These are phyloP conservation scores for Belgica antarctica DNA, from an alignment of 2,888 invertebrate genomes.

Conservation along the genomic window DNA sequence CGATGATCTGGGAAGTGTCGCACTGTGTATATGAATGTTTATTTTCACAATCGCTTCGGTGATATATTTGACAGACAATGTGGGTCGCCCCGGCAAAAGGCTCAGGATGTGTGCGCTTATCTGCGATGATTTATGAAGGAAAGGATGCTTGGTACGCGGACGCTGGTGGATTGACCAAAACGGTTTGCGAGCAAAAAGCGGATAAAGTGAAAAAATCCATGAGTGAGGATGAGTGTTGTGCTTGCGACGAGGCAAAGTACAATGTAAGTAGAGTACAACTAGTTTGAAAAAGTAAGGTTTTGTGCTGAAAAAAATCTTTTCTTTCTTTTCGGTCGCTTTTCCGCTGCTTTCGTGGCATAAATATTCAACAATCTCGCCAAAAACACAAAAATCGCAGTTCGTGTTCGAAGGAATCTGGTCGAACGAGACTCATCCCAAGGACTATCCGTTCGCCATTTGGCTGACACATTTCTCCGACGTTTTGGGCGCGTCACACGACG, in stretches of 20 bases:
- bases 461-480: conserved; percentile 96
- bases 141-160: conserved; percentile 83
- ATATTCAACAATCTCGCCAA: conserved; percentile 17
- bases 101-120: conserved; percentile 82
- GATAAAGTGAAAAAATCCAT: conserved; percentile 58
- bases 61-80: conserved; percentile 53
- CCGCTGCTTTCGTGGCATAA: neutral
- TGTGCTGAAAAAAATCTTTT: neutral
- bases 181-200: conserved; percentile 74
- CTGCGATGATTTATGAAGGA: conserved; percentile 84
- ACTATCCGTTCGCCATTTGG: conserved; percentile 88
- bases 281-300: neutral
- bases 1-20: too few relatives aligned
- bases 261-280: too few relatives aligned
- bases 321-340: neutral
- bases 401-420: conserved; percentile 95
- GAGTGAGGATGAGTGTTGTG: conserved; percentile 72
- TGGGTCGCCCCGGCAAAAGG: conserved; percentile 87
- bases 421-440: conserved; percentile 89
- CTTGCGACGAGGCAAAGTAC: conserved; percentile 96
- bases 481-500: conserved; percentile 89
- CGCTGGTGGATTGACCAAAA: conserved; percentile 75
- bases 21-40: too few relatives aligned
- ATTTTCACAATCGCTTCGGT: conserved; percentile 4
- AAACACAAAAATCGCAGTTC: conserved; percentile 59